Base-by-base conservation (phyloP, 2,797 vertebrate genomes). In the Aotus griseimembra region DNA sequence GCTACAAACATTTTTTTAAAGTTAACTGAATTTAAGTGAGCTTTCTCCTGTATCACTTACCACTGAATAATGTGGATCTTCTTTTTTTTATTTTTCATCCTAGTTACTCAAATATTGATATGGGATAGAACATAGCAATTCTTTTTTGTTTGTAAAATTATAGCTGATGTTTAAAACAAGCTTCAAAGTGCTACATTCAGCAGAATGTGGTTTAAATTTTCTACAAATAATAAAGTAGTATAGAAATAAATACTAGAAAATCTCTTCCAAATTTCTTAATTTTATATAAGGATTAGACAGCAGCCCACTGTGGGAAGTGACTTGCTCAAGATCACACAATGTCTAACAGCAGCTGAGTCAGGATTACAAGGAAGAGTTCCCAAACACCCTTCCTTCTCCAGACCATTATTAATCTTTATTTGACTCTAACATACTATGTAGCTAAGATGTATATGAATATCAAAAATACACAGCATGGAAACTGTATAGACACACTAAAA, bases 391-490 rank as follows among this genome's bases (percentile, higher is more conserved):
- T 77, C 19, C 52, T 94, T 91, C 57, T 88, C 41, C 44, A n/a
- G 67, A 58, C n/a, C 41, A 24, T 87, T 96, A 24, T 87, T 96
- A 67, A 92, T 94, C 94, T 94, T 86, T 58, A 97, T 86, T 95
- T 58, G 41, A 83, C 58, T 72, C 57, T 58, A 85, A 82, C 33
- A 83, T n/a, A 79, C 89, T 81, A 90, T 61, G 90, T 90, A 90
- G 81, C 75, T 79, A 85, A 90, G 64, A 93, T 61, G 46, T 44
- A 89, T 33, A 58, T 50, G 70, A 81, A n/a, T 88, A 92, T 80
- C 48, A 64, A 85, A 97, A 94, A 90, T 50, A 95, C 44, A 93
- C 0, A 4, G 76, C 57, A 72, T 36, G 77, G 72, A 88, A 95
- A 85, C 48, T 83, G 46, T 64, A 57, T 4, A 92, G 94, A 90